Percentiles rank a stretch among this genome's conserved stretches.
phyloP scores from a whole-genome alignment of 2,888 invertebrate genomes.

The Chrysina gloriosa region DNA sequence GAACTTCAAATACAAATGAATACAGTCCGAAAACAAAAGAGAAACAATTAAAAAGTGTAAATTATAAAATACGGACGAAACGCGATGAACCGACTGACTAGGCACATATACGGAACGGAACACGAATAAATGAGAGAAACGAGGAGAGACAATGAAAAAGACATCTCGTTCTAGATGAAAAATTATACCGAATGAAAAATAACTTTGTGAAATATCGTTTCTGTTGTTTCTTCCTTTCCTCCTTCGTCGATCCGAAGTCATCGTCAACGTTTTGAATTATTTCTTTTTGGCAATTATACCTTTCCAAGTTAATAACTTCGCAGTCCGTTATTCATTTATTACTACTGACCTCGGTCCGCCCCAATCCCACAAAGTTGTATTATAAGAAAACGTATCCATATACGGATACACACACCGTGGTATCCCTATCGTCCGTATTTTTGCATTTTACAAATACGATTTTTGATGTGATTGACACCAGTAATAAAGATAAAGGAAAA shows the following conservation, averaged over 20 bases:
- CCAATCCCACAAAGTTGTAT: slow-evolving; percentile 27
- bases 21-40: slow-evolving; percentile 56
- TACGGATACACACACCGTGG: slow-evolving; percentile 7
- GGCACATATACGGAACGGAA: slow-evolving; percentile 3
- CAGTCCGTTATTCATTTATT: slow-evolving; percentile 46
- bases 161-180: slow-evolving; percentile 60
- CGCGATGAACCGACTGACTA: slow-evolving; percentile 28
- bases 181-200: slow-evolving; percentile 60
- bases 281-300: slow-evolving; percentile 60
- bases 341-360: slow-evolving; percentile 35
- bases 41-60: slow-evolving; percentile 65
- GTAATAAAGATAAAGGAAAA: no score
- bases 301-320: slow-evolving; percentile 56
- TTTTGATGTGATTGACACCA: no score
- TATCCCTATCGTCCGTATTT: slow-evolving; percentile 14
- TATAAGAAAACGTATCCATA: slow-evolving; percentile 18
- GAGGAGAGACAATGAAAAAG: slow-evolving; percentile 37
- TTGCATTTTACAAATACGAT: no score
- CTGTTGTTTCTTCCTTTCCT: slow-evolving; percentile 54
- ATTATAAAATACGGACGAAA: slow-evolving; percentile 56
- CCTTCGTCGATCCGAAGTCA: slow-evolving; percentile 31
- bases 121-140: slow-evolving; percentile 49
- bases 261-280: slow-evolving; percentile 54
- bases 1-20: slow-evolving; percentile 50
- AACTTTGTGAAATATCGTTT: slow-evolving; percentile 62